Percentiles rank a stretch among this genome's conserved stretches.
phyloP scores from a whole-genome alignment of 2,113 vertebrate species.

The Centropus unirufus region DNA sequence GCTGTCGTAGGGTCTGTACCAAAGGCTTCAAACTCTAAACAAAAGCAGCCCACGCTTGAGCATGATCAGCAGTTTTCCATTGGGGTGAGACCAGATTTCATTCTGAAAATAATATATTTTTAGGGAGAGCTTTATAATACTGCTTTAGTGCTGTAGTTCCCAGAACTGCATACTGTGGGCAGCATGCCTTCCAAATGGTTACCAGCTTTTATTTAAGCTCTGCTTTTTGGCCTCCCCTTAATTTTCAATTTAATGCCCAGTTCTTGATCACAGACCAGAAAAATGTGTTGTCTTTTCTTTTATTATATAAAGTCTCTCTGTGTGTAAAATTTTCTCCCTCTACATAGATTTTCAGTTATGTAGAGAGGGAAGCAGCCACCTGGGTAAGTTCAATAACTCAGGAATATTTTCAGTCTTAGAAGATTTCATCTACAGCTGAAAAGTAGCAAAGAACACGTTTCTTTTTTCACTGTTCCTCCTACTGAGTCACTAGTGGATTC shows the following conservation, averaged over 20 bases:
- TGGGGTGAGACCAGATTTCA: conserved; percentile 69
- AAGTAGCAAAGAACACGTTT: neutral
- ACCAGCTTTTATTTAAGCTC: neutral
- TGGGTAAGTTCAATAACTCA: neutral
- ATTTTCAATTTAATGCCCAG: neutral
- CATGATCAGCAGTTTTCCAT: conserved; percentile 55
- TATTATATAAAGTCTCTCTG: neutral
- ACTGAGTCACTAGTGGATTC: neutral
- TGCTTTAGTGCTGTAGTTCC: neutral
- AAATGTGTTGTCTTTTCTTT: neutral
- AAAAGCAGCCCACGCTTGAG: conserved; percentile 52
- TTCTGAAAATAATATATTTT: neutral
- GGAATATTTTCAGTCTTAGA: neutral
- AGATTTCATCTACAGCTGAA: neutral
- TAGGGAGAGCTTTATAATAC: neutral
- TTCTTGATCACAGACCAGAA: neutral
- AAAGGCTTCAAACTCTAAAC: conserved; percentile 64
- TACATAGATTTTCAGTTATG: neutral
- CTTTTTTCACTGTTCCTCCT: neutral
- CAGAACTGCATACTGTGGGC: neutral
- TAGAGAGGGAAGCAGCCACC: neutral
- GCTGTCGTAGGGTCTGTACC: conserved; percentile 57
- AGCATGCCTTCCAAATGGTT: neutral
- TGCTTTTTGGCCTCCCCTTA: neutral
- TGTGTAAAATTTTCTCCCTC: neutral